Evolutionary conservation across 1,140 invertebrate species (phyloP).

Genomic region (Calliphora vicina): DNA sequence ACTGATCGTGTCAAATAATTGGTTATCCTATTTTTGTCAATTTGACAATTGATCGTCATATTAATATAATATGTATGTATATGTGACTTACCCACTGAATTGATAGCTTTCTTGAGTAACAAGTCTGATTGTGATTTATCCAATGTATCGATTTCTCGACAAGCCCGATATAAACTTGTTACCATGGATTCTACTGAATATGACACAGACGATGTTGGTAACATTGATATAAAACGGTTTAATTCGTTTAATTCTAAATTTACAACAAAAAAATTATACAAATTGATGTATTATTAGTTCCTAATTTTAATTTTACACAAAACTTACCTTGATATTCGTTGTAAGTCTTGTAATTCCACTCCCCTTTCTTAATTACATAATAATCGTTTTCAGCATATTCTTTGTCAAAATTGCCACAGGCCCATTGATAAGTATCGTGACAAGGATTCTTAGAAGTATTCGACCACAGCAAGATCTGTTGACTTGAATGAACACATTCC

Average conservation of each 20-base stretch:
- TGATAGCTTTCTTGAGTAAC: slow-evolving; percentile 53
- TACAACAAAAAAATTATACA: not conserved
- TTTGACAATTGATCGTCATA: too few relatives aligned
- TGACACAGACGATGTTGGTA: slow-evolving; percentile 51
- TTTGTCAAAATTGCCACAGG: slow-evolving; percentile 57
- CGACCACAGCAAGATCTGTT: slow-evolving; percentile 58
- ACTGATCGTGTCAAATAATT: too few relatives aligned
- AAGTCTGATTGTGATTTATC: slow-evolving; percentile 60
- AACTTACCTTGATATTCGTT: slow-evolving; percentile 61
- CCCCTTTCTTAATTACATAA: slow-evolving; percentile 59
- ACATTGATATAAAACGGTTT: slow-evolving; percentile 61
- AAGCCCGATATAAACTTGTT: slow-evolving; percentile 55
- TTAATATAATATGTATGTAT: too few relatives aligned
- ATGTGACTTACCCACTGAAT: slow-evolving; percentile 52
- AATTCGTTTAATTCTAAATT: slow-evolving; percentile 57
- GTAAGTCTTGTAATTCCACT: slow-evolving; percentile 61
- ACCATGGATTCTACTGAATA: slow-evolving; percentile 58
- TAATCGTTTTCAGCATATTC: slow-evolving; percentile 56
- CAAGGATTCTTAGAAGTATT: slow-evolving; percentile 57
- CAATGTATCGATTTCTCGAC: slow-evolving; percentile 56
- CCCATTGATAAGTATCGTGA: slow-evolving; percentile 60
- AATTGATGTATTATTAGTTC: not conserved
- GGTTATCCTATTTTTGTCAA: too few relatives aligned
- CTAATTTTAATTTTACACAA: not conserved
- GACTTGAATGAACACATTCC: slow-evolving; percentile 58